These are phyloP conservation scores for Aix galericulata DNA, from an alignment of 2,113 vertebrate species.

Conservation along the genomic window DNA sequence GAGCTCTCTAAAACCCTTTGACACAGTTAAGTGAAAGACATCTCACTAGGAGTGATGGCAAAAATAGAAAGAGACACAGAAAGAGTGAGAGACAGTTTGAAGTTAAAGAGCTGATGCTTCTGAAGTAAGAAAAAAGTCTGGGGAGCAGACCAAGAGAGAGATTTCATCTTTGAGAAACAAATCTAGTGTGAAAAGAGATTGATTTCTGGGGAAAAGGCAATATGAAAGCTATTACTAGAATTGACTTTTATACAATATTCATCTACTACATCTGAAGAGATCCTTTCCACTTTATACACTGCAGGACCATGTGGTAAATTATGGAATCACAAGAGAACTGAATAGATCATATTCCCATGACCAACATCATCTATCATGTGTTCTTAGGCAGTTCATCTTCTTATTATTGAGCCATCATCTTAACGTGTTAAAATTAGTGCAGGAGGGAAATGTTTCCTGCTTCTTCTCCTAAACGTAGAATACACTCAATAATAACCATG, in stretches of 20 bases:
- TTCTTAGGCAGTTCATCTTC: not conserved
- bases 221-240: slow-evolving; percentile 30
- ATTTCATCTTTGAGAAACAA: not conserved
- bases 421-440: not conserved
- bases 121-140: not conserved
- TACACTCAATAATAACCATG: not conserved
- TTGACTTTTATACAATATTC: not conserved
- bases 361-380: not conserved
- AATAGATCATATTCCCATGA: not conserved
- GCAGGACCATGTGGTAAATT: not conserved
- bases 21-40: not conserved
- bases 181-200: slow-evolving; percentile 39
- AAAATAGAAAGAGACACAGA: not conserved
- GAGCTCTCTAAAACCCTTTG: not conserved
- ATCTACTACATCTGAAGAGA: not conserved
- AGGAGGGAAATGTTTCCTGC: not conserved
- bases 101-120: not conserved
- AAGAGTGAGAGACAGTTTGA: not conserved
- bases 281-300: not conserved
- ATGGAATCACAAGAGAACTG: not conserved
- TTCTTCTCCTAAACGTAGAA: not conserved
- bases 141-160: not conserved
- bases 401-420: not conserved
- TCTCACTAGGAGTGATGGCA: not conserved
- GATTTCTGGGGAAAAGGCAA: slow-evolving; percentile 18